Percentiles rank a stretch among this genome's conserved stretches.
phyloP scores from a whole-genome alignment of 2,888 invertebrate genomes.

The Entomobrya proxima region DNA sequence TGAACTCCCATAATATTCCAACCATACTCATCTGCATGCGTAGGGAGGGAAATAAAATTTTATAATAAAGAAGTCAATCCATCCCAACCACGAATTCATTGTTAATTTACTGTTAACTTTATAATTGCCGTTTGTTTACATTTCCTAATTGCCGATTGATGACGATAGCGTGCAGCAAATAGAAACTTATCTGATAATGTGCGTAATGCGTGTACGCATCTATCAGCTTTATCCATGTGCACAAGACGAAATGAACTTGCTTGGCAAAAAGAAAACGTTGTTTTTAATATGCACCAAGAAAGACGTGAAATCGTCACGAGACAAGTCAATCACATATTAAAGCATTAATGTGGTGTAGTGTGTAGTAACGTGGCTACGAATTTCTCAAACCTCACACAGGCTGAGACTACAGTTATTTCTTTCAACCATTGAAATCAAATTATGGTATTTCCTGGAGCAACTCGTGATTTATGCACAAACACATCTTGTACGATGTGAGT shows the following conservation, averaged over 20 bases:
- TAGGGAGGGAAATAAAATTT: conserved; percentile 29
- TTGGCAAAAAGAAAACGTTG: no score
- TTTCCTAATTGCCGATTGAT: conserved; percentile 38
- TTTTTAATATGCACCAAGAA: no score
- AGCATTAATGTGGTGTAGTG: no score
- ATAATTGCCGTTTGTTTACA: conserved; percentile 44
- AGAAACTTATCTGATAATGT: not conserved
- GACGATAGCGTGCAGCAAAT: not conserved
- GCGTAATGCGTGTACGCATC: not conserved
- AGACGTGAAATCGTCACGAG: no score
- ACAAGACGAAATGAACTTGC: no score
- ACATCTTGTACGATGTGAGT: not conserved
- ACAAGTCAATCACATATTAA: no score
- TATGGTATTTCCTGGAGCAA: conserved; percentile 21
- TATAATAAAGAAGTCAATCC: not conserved
- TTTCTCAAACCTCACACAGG: no score
- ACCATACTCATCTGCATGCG: no score
- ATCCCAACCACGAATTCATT: conserved; percentile 46
- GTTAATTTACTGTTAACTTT: conserved; percentile 44
- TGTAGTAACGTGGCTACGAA: no score
- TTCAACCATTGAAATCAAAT: not conserved
- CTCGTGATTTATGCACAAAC: conserved; percentile 7
- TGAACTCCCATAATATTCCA: no score
- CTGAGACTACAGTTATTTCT: no score
- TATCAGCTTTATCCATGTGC: not conserved